Conservation (phyloP, 2,797 vertebrate genomes). For the Dermochelys coriacea region DNA sequence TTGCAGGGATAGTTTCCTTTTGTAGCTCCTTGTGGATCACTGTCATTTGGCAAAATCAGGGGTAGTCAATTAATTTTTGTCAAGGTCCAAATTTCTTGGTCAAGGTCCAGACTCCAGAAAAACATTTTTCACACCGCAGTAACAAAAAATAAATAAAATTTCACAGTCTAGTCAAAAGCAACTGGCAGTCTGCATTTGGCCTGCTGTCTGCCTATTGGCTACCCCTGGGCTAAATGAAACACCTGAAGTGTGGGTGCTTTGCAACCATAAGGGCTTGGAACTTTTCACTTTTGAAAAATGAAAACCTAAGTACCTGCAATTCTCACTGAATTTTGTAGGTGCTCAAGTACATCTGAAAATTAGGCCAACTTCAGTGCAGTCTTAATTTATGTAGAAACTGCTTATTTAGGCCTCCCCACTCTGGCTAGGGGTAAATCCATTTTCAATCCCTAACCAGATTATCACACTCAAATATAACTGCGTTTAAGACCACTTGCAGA, state of each 20-base stretch:
- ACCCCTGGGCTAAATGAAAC: slow-evolving; percentile 51
- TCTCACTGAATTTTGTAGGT: not conserved
- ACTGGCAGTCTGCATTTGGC: not conserved
- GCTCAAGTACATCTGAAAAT: not conserved
- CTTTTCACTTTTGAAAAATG: not conserved
- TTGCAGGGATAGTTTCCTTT: not conserved
- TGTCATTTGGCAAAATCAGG: not conserved
- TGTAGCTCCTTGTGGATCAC: not conserved
- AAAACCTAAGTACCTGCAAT: not conserved
- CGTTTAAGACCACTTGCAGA: not conserved
- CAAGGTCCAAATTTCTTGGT: not conserved
- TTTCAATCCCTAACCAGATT: not conserved
- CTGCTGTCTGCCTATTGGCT: slow-evolving; percentile 55
- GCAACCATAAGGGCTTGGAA: not conserved
- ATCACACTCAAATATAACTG: not conserved
- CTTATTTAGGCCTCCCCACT: not conserved
- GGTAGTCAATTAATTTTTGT: not conserved
- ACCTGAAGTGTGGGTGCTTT: slow-evolving; percentile 20
- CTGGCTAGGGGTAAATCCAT: not conserved
- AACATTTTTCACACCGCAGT: too few species aligned
- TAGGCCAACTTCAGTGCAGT: not conserved
- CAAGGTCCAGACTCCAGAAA: too few species aligned
- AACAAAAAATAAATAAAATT: too few species aligned
- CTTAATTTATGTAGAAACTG: not conserved
- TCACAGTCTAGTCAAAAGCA: not conserved